Evolutionary conservation across 1,140 invertebrate species (phyloP).

Genomic region (Tyrophagus putrescentiae): DNA sequence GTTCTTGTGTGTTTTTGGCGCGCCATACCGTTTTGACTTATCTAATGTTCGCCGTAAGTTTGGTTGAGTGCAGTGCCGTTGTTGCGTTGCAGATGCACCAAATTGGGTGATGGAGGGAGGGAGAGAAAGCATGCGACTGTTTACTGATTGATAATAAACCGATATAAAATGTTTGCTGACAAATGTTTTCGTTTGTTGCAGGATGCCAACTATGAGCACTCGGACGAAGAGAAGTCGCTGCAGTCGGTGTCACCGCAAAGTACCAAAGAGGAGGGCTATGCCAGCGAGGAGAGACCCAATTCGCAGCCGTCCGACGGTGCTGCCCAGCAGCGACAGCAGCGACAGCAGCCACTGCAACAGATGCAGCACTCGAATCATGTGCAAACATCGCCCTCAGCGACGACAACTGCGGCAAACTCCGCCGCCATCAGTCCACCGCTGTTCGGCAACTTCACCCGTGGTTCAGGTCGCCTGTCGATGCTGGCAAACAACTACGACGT

Average conservation of each 20-base stretch:
- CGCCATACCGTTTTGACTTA: no score
- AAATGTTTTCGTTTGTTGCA: conserved; percentile 1
- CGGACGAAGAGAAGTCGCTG: conserved; percentile 16
- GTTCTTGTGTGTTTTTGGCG: no score
- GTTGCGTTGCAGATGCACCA: no score
- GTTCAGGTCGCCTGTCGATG: conserved; percentile 70
- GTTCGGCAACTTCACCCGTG: conserved; percentile 36
- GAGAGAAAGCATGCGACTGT: no score
- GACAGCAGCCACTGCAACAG: not conserved
- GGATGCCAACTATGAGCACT: conserved; percentile 15
- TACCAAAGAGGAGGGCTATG: conserved; percentile 21
- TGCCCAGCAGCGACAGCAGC: no score
- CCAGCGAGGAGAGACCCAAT: conserved; percentile 11
- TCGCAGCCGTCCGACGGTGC: not conserved
- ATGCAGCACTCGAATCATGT: not conserved
- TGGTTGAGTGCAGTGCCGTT: no score
- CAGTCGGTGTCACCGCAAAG: conserved; percentile 15
- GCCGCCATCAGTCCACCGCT: not conserved
- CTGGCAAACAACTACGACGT: conserved; percentile 46
- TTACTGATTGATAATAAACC: no score
- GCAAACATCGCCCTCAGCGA: not conserved
- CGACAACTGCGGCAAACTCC: not conserved
- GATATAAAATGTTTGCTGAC: no score
- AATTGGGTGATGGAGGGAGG: no score
- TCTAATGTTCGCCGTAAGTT: no score